Conservation (phyloP, 2,888 invertebrate genomes). For the Cremastinae sp. region DNA sequence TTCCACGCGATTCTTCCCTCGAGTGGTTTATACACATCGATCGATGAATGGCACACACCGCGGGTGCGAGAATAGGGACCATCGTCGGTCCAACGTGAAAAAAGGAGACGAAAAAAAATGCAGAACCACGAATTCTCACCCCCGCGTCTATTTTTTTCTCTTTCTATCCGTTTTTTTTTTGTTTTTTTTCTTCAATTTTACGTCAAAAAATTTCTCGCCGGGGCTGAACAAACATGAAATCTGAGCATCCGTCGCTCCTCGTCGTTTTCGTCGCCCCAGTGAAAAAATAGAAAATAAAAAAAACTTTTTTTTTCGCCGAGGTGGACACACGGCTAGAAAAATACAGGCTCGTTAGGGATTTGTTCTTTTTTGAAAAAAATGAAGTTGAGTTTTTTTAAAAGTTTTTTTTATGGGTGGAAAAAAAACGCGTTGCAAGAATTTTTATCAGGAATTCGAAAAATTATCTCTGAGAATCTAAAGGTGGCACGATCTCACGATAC, state of each 20-base stretch:
- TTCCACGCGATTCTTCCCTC: slow-evolving; percentile 52
- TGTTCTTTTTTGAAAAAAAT: neutral
- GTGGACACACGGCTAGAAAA: neutral
- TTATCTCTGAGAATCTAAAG: slow-evolving; percentile 6
- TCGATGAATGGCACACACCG: slow-evolving; percentile 59
- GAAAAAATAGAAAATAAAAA: slow-evolving; percentile 1
- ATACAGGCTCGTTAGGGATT: neutral
- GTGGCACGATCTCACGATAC: slow-evolving; percentile 16
- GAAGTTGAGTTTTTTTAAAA: neutral
- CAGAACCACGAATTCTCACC: neutral
- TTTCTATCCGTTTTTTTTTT: slow-evolving; percentile 4
- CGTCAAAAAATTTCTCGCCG: slow-evolving; percentile 37
- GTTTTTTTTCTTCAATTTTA: slow-evolving; percentile 18
- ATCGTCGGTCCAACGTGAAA: slow-evolving; percentile 31
- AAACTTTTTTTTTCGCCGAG: neutral
- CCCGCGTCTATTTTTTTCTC: neutral
- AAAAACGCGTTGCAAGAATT: no score
- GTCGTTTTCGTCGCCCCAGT: neutral
- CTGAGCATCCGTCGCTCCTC: slow-evolving; percentile 16
- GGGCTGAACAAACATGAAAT: slow-evolving; percentile 51
- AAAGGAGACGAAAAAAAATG: neutral
- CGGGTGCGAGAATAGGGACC: slow-evolving; percentile 53
- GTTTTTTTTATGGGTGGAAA: no score
- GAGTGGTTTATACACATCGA: slow-evolving; percentile 51
- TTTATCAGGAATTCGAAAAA: slow-evolving; percentile 1